Conservation (phyloP, 2,113 vertebrate genomes). For the Mus musculus region GRCm39 chr5:77760501-77761000, state of each 20-base stretch:
- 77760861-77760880: neutral
- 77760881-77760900: neutral
- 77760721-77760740: neutral
- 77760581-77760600: slow-evolving; percentile 23
- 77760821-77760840: neutral
- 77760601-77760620: slow-evolving; percentile 49
- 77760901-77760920: slow-evolving; percentile 6
- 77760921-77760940: neutral
- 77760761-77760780: neutral
- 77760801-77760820: slow-evolving; percentile 28
- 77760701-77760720: neutral
- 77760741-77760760: slow-evolving; percentile 1
- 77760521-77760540: neutral
- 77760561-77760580: neutral
- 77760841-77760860: slow-evolving; percentile 38
- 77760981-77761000: neutral
- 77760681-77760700: neutral
- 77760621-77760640: slow-evolving; percentile 11
- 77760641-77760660: neutral
- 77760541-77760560: slow-evolving; percentile 20
- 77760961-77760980: neutral
- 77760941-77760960: neutral
- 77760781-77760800: neutral
- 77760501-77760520: slow-evolving; percentile 16
- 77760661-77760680: slow-evolving; percentile 8